Evolutionary conservation across 2,888 invertebrate species (phyloP).

Genomic region (Apotomis betuletana): DNA sequence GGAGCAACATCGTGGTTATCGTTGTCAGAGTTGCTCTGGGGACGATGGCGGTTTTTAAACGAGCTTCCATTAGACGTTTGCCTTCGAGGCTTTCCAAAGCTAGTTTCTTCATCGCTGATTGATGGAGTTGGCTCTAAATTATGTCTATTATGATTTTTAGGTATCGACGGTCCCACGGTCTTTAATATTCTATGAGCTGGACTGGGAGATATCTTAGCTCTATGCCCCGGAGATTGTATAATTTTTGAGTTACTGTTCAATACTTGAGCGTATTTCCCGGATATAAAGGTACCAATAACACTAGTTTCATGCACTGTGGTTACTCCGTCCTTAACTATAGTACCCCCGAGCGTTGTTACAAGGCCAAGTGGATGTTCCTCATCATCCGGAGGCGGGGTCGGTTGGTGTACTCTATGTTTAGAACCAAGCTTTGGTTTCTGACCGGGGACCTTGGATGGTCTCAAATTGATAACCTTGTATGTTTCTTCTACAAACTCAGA

Average conservation of each 20-base stretch:
- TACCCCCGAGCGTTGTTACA: slow-evolving; percentile 93
- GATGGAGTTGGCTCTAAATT: slow-evolving; percentile 87
- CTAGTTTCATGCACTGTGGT: slow-evolving; percentile 94
- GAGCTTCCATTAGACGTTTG: slow-evolving; percentile 75
- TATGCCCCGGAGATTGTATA: slow-evolving; percentile 74
- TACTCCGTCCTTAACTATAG: slow-evolving; percentile 90
- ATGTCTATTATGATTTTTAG: slow-evolving; percentile 80
- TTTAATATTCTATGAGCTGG: slow-evolving; percentile 88
- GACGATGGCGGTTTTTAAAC: slow-evolving; percentile 84
- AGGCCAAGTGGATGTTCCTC: slow-evolving; percentile 90
- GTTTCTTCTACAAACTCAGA: slow-evolving; percentile 94
- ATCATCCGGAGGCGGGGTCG: slow-evolving; percentile 78
- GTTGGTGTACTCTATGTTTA: slow-evolving; percentile 72
- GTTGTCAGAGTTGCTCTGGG: slow-evolving; percentile 65
- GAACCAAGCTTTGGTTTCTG: slow-evolving; percentile 75
- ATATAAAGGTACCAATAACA: slow-evolving; percentile 94
- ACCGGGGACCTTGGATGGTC: slow-evolving; percentile 85
- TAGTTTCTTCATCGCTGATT: slow-evolving; percentile 85
- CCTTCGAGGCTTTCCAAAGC: slow-evolving; percentile 82
- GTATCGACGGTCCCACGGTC: slow-evolving; percentile 87
- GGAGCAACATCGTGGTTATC: slow-evolving; percentile 69
- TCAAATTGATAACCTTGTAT: slow-evolving; percentile 91
- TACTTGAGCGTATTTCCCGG: slow-evolving; percentile 94
- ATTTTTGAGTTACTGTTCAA: slow-evolving; percentile 91
- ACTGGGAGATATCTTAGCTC: slow-evolving; percentile 86